Percentiles rank a stretch among this genome's conserved stretches.
Evolutionary conservation across 2,113 vertebrate genomes (phyloP).

Genomic region (Dascyllus trimaculatus): DNA sequence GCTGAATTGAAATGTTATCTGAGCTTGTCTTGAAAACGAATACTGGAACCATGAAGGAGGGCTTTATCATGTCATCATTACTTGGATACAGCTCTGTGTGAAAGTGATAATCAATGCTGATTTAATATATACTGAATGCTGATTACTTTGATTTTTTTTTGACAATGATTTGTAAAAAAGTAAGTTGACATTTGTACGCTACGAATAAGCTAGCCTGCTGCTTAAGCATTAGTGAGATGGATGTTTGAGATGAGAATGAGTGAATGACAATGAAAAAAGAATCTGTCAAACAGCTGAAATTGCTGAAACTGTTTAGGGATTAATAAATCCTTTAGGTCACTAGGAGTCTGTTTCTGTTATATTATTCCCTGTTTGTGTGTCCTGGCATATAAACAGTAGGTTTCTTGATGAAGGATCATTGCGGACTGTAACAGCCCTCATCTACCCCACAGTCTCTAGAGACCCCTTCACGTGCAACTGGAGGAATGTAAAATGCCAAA

Average conservation of each 20-base stretch:
- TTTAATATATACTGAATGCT: conserved; percentile 84
- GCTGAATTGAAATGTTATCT: conserved; percentile 67
- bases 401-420: conserved; percentile 69
- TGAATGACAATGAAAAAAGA: conserved; percentile 66
- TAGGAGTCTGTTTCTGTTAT: conserved; percentile 63
- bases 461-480: conserved; percentile 49
- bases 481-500: conserved; percentile 58
- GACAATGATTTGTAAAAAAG: conserved; percentile 84
- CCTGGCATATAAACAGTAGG: conserved; percentile 45
- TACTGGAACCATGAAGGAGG: conserved; percentile 77
- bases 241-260: conserved; percentile 67
- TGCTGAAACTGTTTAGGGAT: conserved; percentile 59
- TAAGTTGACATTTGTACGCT: conserved; percentile 81
- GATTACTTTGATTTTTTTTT: conserved; percentile 73
- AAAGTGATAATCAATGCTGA: conserved; percentile 72
- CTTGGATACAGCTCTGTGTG: conserved; percentile 59
- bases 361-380: conserved; percentile 67
- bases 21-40: conserved; percentile 67
- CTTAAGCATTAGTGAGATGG: conserved; percentile 71
- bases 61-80: conserved; percentile 72
- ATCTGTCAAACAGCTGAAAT: conserved; percentile 48
- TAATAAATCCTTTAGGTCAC: conserved; percentile 76
- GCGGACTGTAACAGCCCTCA: conserved; percentile 69
- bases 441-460: conserved; percentile 45
- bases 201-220: conserved; percentile 82